Conservation (phyloP, 1,140 invertebrate genomes). For the Druon quercuslanigerum region DNA sequence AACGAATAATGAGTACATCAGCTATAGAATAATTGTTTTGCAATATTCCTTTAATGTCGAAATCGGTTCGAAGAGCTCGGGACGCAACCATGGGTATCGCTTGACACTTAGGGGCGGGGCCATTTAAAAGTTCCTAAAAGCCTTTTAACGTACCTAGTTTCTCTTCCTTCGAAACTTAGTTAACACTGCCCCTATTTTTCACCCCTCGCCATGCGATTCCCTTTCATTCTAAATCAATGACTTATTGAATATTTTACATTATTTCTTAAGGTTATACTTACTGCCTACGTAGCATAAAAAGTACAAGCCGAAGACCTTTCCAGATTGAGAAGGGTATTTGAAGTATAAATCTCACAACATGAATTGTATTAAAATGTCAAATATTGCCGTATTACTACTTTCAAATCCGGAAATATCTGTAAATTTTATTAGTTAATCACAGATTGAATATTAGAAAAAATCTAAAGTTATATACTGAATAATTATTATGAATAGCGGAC, state of each 20-base stretch:
- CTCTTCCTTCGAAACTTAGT: conserved; percentile 60
- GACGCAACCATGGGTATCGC: conserved; percentile 55
- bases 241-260: background rate
- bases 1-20: no score
- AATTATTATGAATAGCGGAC: no score
- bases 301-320: no score
- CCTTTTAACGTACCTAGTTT: conserved; percentile 61
- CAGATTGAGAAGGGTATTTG: no score
- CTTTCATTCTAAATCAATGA: conserved; percentile 1
- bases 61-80: background rate
- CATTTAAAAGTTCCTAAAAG: conserved; percentile 68
- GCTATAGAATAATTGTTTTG: background rate
- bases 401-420: no score
- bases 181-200: conserved; percentile 52
- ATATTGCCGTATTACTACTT: no score
- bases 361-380: no score
- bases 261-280: background rate
- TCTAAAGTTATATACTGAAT: no score
- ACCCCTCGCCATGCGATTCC: background rate
- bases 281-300: no score
- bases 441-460: no score
- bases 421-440: no score
- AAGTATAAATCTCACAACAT: no score
- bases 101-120: conserved; percentile 53
- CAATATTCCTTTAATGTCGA: background rate